Conservation (phyloP, 1,140 invertebrate species). For the Drosophila tropicalis region DNA sequence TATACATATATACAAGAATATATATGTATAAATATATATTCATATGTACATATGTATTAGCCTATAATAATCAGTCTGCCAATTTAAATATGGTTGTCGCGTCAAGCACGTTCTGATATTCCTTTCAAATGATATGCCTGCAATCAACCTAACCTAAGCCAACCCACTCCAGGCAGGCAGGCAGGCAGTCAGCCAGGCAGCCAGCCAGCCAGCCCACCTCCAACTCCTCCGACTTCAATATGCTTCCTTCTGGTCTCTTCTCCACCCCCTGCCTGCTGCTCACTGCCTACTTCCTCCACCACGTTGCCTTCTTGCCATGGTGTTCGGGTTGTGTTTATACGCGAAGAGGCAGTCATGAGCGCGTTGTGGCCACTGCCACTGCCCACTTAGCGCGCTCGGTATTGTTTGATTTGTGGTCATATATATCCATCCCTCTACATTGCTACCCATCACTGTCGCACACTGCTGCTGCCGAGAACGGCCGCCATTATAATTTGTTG, state of each 20-base stretch:
- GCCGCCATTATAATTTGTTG: conserved; percentile 77
- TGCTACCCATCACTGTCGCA: conserved; percentile 40
- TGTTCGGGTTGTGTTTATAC: conserved; percentile 45
- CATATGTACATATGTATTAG: background rate
- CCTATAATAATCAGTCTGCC: conserved; percentile 3
- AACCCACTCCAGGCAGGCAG: background rate
- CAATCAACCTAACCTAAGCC: conserved; percentile 1
- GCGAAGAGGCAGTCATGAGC: conserved; percentile 59
- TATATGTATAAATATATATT: conserved; percentile 2
- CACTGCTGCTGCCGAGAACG: conserved; percentile 35
- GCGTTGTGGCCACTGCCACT: conserved; percentile 54
- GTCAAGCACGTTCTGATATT: conserved; percentile 9
- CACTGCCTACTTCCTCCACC: conserved; percentile 17
- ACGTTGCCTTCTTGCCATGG: background rate
- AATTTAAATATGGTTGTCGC: conserved; percentile 17
- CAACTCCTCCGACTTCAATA: background rate
- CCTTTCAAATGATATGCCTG: conserved; percentile 8
- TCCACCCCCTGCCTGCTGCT: conserved; percentile 20
- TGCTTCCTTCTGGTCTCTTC: conserved; percentile 30
- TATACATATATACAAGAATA: background rate
- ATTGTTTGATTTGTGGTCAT: conserved; percentile 66
- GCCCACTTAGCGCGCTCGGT: conserved; percentile 26
- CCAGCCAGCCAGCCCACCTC: background rate
- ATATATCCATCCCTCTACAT: conserved; percentile 39
- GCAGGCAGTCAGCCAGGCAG: too few relatives aligned